Base-by-base conservation (phyloP, 1,140 invertebrate species). In the Mactra quadrangularis region DNA sequence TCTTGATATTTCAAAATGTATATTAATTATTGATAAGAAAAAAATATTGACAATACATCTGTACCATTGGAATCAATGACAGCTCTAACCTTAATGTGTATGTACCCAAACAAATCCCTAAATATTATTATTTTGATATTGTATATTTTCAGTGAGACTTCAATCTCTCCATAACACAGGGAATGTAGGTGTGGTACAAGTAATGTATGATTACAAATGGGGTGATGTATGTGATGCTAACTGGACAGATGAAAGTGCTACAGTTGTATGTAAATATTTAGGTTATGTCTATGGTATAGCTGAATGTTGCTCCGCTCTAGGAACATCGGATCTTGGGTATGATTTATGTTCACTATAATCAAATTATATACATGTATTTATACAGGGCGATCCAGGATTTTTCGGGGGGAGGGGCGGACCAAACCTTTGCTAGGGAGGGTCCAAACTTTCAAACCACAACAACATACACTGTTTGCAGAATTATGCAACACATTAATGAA, bases 111-210 rank as follows among this genome's bases (percentile, higher is more conserved):
- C n/a, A n/a, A n/a, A n/a, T n/a, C n/a, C n/a, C n/a, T n/a, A n/a
- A n/a, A n/a, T n/a, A n/a, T n/a, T n/a, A n/a, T n/a, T n/a, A n/a
- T n/a, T n/a, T n/a, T n/a, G n/a, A n/a, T n/a, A n/a, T n/a, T n/a
- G n/a, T n/a, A n/a, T n/a, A n/a, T n/a, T 45, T 83, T 6, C 77
- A 88, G 87, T 87, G 15, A 74, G 86, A 29, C 53, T 88, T 13
- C 52, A 60, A 38, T 79, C 86, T 3, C 53, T 72, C 3, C 38
- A 50, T 0, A 27, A 22, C 15, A 64, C 57, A 29, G 62, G 59
- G 3, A 59, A 71, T 27, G 47, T 82, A 22, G 88, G 88, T 9
- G 74, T 33, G 17, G 85, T 89, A 1, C 81, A 76, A 29, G 64
- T 76, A 15, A 50, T 59, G 41, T 33, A 29, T 22, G 29, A 76